Evolutionary conservation across 2,113 vertebrate genomes (phyloP).

Genomic region (Erythrocebus patas): DNA sequence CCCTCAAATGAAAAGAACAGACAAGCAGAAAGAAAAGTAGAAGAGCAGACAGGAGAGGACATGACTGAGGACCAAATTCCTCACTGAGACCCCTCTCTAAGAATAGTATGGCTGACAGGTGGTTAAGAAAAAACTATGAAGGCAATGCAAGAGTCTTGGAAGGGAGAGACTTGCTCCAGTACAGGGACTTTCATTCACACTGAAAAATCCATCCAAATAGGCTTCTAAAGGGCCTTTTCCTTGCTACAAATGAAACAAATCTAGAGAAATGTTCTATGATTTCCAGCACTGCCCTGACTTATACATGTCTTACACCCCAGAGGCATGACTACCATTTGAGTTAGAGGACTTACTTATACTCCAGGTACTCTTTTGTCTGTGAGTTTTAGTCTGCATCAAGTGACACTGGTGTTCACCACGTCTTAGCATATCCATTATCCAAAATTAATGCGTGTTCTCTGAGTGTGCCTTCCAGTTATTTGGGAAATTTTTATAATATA

Average conservation of each 20-base stretch:
- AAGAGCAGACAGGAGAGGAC: accelerated
- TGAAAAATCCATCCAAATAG: neutral
- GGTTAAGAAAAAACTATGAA: neutral
- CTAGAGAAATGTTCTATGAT: neutral
- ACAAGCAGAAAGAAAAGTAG: neutral
- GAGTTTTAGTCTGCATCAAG: neutral
- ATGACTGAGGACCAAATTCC: neutral
- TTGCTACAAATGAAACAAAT: neutral
- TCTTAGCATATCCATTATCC: neutral
- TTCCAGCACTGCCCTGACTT: neutral
- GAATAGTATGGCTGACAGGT: neutral
- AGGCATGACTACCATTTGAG: neutral
- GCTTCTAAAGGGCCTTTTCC: neutral
- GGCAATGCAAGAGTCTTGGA: neutral
- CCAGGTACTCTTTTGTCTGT: neutral
- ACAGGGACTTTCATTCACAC: neutral
- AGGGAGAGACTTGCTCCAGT: neutral
- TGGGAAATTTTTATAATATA: neutral
- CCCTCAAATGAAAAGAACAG: neutral
- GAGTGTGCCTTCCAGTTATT: neutral
- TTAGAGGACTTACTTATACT: neutral
- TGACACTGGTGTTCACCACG: neutral
- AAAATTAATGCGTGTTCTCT: neutral
- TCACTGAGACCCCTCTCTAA: neutral
- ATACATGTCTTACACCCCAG: neutral